A percentile compares a stretch with the other conserved stretches of the same genome.
These are phyloP conservation scores for Drosophila cardini DNA, from an alignment of 1,140 invertebrate species.

Conservation along the genomic window DNA sequence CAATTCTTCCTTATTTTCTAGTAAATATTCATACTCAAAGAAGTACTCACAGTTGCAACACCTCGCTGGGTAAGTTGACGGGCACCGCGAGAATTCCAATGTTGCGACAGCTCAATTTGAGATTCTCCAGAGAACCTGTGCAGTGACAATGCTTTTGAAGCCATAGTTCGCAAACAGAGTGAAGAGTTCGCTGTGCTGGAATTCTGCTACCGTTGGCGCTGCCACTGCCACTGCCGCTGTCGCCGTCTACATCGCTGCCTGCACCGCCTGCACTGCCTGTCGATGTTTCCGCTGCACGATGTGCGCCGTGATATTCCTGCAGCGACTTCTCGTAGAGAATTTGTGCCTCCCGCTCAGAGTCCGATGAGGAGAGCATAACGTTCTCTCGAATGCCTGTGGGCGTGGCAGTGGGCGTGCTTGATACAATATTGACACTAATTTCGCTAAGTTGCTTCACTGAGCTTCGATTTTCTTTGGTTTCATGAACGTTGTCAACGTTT, in stretches of 20 bases:
- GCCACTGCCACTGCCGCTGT: slow-evolving; percentile 1
- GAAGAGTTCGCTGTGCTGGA: slow-evolving; percentile 48
- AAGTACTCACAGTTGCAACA: slow-evolving; percentile 75
- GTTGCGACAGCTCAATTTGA: slow-evolving; percentile 74
- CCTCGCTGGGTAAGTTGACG: slow-evolving; percentile 73
- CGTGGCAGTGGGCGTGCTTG: slow-evolving; percentile 42
- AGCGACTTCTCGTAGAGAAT: slow-evolving; percentile 81
- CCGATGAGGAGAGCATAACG: slow-evolving; percentile 76
- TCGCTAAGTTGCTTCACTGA: slow-evolving; percentile 39
- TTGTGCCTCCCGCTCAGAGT: slow-evolving; percentile 79
- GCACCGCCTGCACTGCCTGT: slow-evolving; percentile 16
- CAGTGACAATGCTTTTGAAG: slow-evolving; percentile 77
- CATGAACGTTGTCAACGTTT: slow-evolving; percentile 12
- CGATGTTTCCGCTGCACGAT: slow-evolving; percentile 13
- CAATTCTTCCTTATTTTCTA: no score
- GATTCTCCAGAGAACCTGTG: slow-evolving; percentile 65
- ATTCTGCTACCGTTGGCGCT: slow-evolving; percentile 34
- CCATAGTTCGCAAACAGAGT: slow-evolving; percentile 76
- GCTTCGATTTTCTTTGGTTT: slow-evolving; percentile 47
- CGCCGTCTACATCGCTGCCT: slow-evolving; percentile 1
- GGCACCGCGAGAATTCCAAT: slow-evolving; percentile 77
- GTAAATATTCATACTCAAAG: slow-evolving; percentile 9
- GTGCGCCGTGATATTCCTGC: slow-evolving; percentile 74
- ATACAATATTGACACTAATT: slow-evolving; percentile 49
- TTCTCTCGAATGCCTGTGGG: slow-evolving; percentile 72